Base-by-base conservation (phyloP, 2,888 invertebrate species). In the Scaeva pyrastri region DNA sequence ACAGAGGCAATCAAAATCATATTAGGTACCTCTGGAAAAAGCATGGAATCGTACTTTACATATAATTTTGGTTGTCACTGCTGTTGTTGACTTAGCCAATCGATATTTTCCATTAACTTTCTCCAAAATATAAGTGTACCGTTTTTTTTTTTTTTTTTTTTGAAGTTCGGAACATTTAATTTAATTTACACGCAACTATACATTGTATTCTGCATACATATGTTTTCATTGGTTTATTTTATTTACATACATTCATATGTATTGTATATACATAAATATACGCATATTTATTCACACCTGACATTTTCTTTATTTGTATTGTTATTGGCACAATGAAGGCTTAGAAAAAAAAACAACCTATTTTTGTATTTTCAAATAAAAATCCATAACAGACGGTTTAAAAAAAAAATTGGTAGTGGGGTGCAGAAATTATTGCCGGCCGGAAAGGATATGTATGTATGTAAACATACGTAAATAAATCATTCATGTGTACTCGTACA, bases 71-170 rank as follows among this genome's bases (percentile, higher is more conserved):
- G 31, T 45, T 71, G 73, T 58, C 23, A 19, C 60, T 68, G 55
- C 68, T 66, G 62, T 14, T 72, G 68, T 56, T 43, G 62, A 41
- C 64, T 74, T 79, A 10, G 31, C 19, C 50, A 84, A 84, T 84
- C 84, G 80, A 84, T 84, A 84, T 75, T 80, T 79, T 75, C 75
- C 80, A 84, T 84, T 84, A 72, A 75, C 50, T 77, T 50, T 71
- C 41, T 50, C 79, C 66, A 75, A 84, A 84, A 72, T 71, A 71
- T 39, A 52, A 75, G 77, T 12, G 50, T 75, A 66, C 39, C n/a
- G n/a, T n/a, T n/a, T n/a, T n/a, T n/a, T n/a, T n/a, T n/a, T n/a
- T n/a, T 74, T 64, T 80, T 80, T 80, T 75, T 75, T 36, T 64
- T 58, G n/a, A 39, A 43, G 62, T 68, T 50, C n/a, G 36, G 50